A percentile compares a stretch with the other conserved stretches of the same genome.
These are phyloP conservation scores for Colistium nudipinnis DNA, from an alignment of 2,113 vertebrate species.

Conservation along the genomic window DNA sequence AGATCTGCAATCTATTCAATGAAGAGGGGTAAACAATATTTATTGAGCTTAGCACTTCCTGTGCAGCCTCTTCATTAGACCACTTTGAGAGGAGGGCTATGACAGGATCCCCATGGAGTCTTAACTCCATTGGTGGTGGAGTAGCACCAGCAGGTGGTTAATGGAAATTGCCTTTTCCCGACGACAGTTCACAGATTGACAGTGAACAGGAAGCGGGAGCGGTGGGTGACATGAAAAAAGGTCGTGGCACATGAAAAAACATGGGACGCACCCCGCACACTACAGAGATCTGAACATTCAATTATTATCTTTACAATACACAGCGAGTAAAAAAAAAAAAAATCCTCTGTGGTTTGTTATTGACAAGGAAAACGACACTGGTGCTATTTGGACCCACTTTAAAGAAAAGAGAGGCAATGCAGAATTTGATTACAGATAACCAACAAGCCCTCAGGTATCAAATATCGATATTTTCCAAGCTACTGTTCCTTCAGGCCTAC, in stretches of 20 bases:
- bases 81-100: background rate
- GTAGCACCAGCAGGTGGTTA: constrained; percentile 4
- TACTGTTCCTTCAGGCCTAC: background rate
- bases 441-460: background rate
- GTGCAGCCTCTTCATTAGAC: background rate
- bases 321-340: too few species aligned
- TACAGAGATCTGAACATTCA: too few species aligned
- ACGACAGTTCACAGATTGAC: background rate
- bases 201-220: background rate
- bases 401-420: background rate
- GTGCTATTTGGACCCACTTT: background rate
- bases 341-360: constrained; percentile 5
- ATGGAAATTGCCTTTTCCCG: background rate
- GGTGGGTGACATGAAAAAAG: background rate
- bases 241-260: too few species aligned
- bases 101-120: background rate
- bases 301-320: too few species aligned
- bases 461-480: constrained; percentile 6
- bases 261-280: background rate
- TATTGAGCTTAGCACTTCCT: background rate
- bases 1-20: background rate
- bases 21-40: background rate
- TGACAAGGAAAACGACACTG: background rate
- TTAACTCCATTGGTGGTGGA: background rate
- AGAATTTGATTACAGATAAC: background rate